These are phyloP conservation scores for Margarornis squamiger DNA, from an alignment of 2,797 vertebrate genomes.

Conservation along the genomic window DNA sequence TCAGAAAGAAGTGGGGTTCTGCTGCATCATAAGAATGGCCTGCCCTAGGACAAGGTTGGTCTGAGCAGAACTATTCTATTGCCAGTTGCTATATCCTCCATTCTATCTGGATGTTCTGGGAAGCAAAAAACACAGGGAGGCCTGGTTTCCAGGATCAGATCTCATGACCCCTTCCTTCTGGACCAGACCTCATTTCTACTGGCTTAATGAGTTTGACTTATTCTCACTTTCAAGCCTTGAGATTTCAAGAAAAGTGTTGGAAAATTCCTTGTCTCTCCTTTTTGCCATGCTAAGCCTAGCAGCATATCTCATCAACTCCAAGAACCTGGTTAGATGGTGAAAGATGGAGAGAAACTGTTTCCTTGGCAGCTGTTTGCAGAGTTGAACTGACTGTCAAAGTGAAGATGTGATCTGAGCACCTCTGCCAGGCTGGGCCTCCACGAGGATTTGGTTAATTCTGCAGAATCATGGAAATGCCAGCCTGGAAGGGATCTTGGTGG, in stretches of 20 bases:
- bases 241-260: not conserved
- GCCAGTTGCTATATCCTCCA: not conserved
- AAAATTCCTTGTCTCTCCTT: not conserved
- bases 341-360: not conserved
- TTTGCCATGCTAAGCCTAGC: not conserved
- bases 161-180: not conserved
- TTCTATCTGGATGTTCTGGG: not conserved
- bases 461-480: not conserved
- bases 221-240: not conserved
- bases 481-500: not conserved
- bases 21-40: not conserved
- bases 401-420: not conserved
- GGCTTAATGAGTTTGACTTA: not conserved
- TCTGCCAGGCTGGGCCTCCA: not conserved
- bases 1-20: not conserved
- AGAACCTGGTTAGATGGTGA: not conserved
- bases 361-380: not conserved
- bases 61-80: not conserved
- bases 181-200: not conserved
- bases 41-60: not conserved
- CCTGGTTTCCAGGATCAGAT: not conserved
- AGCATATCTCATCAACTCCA: not conserved
- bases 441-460: not conserved
- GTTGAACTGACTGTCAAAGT: not conserved
- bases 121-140: not conserved